These are phyloP conservation scores for Colinus virginianus DNA, from an alignment of 2,113 vertebrate species.

Conservation along the genomic window DNA sequence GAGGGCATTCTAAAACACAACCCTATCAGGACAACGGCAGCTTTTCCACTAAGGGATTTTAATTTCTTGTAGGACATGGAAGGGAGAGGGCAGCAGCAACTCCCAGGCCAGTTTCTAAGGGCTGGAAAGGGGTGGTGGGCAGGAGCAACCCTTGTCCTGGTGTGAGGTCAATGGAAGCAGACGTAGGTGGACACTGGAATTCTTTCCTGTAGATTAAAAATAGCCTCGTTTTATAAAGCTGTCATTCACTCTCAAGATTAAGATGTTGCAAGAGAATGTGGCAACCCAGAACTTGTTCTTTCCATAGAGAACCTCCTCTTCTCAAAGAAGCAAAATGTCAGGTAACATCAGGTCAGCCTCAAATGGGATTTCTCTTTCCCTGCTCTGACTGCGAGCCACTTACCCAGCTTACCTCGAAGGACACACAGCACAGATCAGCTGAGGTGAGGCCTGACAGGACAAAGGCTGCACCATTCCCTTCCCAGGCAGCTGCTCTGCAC, in stretches of 20 bases:
- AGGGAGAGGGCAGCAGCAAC: not conserved
- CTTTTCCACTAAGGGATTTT: not conserved
- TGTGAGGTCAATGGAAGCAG: not conserved
- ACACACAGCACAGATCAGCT: conserved; percentile 50
- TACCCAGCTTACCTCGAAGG: conserved; percentile 70
- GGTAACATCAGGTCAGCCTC: conserved; percentile 52
- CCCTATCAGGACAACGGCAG: not conserved
- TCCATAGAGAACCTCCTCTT: not conserved
- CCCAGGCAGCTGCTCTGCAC: not conserved
- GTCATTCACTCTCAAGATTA: not conserved
- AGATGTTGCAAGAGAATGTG: fast-evolving
- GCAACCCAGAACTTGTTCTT: not conserved
- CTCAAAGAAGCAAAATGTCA: conserved; percentile 48
- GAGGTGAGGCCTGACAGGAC: conserved; percentile 67
- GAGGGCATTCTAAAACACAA: not conserved
- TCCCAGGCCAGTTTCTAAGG: not conserved
- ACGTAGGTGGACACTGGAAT: not conserved
- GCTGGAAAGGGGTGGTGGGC: not conserved
- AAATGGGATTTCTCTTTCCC: conserved; percentile 56
- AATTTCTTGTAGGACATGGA: not conserved
- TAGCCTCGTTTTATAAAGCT: not conserved
- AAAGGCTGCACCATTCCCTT: conserved; percentile 44
- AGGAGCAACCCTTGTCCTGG: not conserved
- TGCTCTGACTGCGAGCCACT: conserved; percentile 61
- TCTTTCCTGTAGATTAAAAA: not conserved